Base-by-base conservation (phyloP, 2,113 vertebrate species). In the Neomonachus schauinslandi region DNA sequence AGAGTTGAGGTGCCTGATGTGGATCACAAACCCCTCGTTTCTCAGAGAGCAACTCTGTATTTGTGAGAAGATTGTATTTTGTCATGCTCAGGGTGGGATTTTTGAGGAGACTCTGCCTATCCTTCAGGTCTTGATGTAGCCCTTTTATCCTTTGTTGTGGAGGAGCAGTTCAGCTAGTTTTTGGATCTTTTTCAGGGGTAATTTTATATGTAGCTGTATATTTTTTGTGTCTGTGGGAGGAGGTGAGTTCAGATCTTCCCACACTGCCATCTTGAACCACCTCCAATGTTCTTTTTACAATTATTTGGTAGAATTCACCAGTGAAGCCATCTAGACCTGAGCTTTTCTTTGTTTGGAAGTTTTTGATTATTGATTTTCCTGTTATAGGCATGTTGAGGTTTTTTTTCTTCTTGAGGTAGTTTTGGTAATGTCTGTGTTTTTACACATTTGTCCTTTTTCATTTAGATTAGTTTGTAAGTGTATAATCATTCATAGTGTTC, bases 341-440 rank as follows among this genome's bases (percentile, higher is more conserved):
- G 72, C 21, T 95, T 94, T 91, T 63, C 26, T 26, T 46, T 79
- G 28, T 42, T 14, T n/a, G 49, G 65, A 33, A 39, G 24, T 51
- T 93, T 90, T 72, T 89, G 51, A 51, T 53, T 86, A 61, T 16
- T n/a, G 33, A 65, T 84, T 89, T 11, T 91, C n/a, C 81, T 95
- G 24, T 63, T 85, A 67, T 4, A 81, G 49, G 2, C 90, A 26
- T 88, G 12, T 83, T 91, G 94, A 91, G 14, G 39, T 63, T 80
- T 15, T 86, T 93, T 93, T 74, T 72, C 49, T 72, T 55, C 26
- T 80, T 87, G 18, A 74, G 33, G 81, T 93, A 82, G 31, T 81
- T 85, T 92, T 72, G 57, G 57, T 61, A 91, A 63, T 71, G 89
- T 79, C 59, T 53, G 4, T 72, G 53, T 80, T 96, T 77, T 12